phyloP scores from a whole-genome alignment of 2,888 invertebrate genomes.

The Rhagium mordax region DNA sequence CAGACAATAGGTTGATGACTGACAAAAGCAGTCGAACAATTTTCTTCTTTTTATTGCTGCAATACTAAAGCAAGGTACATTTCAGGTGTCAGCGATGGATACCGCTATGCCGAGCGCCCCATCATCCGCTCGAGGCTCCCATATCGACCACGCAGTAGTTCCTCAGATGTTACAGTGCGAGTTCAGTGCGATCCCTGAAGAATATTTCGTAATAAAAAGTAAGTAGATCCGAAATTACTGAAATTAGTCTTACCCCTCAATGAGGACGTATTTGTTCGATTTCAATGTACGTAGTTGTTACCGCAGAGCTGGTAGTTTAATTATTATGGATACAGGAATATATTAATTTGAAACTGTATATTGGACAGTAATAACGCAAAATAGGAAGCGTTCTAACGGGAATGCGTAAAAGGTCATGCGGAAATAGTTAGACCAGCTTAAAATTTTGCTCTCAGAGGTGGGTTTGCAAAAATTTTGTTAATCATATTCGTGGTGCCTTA shows the following conservation, averaged over 20 bases:
- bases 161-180: constrained; percentile 67
- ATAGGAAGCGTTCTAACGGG: constrained; percentile 1
- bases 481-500: background rate
- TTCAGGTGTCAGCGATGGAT: constrained; percentile 68
- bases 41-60: background rate
- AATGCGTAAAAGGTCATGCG: background rate
- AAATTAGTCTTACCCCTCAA: background rate
- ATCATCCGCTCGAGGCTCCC: constrained; percentile 60
- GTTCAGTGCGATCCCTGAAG: constrained; percentile 52
- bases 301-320: no score
- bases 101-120: constrained; percentile 67
- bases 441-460: background rate
- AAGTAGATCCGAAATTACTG: background rate
- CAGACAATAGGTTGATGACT: constrained; percentile 26
- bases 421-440: constrained; percentile 1
- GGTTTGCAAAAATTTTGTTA: no score
- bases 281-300: background rate
- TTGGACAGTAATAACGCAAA: background rate
- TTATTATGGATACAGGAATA: no score
- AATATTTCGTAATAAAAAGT: constrained; percentile 48
- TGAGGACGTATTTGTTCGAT: background rate
- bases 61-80: constrained; percentile 42
- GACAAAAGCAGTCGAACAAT: background rate
- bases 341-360: background rate
- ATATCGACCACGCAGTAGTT: constrained; percentile 64